These are phyloP conservation scores for Murina feae DNA, from an alignment of 2,113 vertebrate genomes.

Conservation along the genomic window DNA sequence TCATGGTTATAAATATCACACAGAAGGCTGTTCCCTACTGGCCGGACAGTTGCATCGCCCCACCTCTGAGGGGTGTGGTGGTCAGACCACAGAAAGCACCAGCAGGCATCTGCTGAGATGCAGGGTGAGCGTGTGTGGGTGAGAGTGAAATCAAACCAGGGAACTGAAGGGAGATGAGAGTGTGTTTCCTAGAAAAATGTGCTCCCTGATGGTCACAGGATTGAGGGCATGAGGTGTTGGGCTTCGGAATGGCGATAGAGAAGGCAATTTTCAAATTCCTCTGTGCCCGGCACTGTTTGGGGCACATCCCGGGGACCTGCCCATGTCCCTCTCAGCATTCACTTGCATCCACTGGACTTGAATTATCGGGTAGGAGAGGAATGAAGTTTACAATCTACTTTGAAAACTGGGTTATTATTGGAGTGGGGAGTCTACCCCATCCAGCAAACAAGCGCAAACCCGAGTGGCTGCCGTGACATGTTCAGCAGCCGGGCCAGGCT, in stretches of 20 bases:
- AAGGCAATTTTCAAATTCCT: neutral
- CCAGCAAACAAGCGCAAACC: neutral
- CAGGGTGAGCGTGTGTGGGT: neutral
- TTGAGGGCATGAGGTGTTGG: neutral
- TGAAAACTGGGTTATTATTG: neutral
- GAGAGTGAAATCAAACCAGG: neutral
- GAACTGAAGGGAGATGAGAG: neutral
- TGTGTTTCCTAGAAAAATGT: neutral
- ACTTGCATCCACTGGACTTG: neutral
- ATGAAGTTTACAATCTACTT: neutral
- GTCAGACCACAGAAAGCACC: neutral
- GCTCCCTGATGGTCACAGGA: neutral
- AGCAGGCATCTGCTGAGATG: neutral
- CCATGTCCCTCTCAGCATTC: neutral
- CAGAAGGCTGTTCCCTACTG: conserved; percentile 27
- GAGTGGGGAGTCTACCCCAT: neutral
- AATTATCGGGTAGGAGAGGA: neutral
- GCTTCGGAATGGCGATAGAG: too few relatives aligned
- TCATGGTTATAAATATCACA: conserved; percentile 63
- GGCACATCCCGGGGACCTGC: too few relatives aligned
- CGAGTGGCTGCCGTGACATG: neutral
- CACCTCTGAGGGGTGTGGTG: neutral
- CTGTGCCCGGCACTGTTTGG: neutral
- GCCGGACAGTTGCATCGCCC: conserved; percentile 13
- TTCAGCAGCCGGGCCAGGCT: neutral